phyloP scores from a whole-genome alignment of 2,888 invertebrate species.

The Cheilosia variabilis region DNA sequence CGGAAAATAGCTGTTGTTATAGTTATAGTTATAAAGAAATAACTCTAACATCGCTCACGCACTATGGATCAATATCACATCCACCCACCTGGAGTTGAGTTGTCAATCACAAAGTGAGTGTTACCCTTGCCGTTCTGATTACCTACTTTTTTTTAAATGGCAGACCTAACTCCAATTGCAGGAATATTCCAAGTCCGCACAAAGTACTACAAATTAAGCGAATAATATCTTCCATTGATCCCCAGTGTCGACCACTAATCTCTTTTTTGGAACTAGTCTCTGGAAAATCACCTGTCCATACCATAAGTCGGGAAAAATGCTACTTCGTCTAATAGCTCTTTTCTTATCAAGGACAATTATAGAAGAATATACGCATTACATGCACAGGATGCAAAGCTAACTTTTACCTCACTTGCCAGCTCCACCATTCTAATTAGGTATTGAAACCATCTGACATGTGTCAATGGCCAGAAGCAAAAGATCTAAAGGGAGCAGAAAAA shows the following conservation, averaged over 20 bases:
- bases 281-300: neutral
- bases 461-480: constrained; percentile 43
- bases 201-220: neutral
- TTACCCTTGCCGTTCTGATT: too few relatives aligned
- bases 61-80: too few relatives aligned
- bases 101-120: too few relatives aligned
- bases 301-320: constrained; percentile 53
- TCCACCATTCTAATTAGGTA: constrained; percentile 71
- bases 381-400: constrained; percentile 21
- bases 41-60: too few relatives aligned
- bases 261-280: constrained; percentile 39
- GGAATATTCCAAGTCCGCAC: too few relatives aligned
- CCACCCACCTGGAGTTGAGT: too few relatives aligned
- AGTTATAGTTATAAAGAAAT: too few relatives aligned
- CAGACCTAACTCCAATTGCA: too few relatives aligned
- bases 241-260: constrained; percentile 27
- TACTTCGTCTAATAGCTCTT: constrained; percentile 30
- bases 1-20: too few relatives aligned
- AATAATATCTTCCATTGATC: constrained; percentile 24
- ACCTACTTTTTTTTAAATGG: too few relatives aligned
- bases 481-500: constrained; percentile 28
- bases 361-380: neutral
- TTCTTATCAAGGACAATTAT: constrained; percentile 17
- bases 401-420: constrained; percentile 61
- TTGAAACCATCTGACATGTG: constrained; percentile 73